These are phyloP conservation scores for Vireo griseus DNA, from an alignment of 2,797 vertebrate species.

Conservation along the genomic window DNA sequence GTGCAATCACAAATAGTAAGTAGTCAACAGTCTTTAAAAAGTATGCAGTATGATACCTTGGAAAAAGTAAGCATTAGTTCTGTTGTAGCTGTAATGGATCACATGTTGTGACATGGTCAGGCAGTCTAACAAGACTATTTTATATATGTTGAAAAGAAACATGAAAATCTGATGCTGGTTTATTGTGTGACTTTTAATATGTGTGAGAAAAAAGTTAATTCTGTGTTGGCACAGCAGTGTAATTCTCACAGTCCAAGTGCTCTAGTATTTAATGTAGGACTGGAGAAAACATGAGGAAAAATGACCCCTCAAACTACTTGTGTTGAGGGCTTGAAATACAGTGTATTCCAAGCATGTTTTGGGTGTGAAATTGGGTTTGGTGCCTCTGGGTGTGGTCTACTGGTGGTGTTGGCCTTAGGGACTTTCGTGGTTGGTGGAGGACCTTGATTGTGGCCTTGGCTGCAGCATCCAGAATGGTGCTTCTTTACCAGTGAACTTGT, in stretches of 20 bases:
- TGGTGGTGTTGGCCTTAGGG: background rate
- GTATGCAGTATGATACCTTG: background rate
- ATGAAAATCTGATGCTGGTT: background rate
- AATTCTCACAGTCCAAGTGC: background rate
- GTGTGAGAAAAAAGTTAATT: background rate
- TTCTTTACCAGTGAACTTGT: background rate
- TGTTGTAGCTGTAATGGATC: background rate
- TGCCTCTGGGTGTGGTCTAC: accelerated
- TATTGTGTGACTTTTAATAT: background rate
- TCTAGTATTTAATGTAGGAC: background rate
- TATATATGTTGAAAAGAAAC: background rate
- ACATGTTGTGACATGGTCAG: background rate
- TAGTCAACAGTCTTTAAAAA: background rate
- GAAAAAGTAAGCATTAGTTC: background rate
- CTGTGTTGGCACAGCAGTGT: accelerated
- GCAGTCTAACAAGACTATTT: background rate
- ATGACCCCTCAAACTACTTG: background rate
- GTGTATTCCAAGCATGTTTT: background rate
- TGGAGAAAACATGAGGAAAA: background rate
- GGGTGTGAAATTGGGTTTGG: background rate
- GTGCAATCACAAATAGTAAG: background rate
- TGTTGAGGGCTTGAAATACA: background rate
- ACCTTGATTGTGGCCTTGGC: background rate
- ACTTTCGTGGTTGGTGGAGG: accelerated
- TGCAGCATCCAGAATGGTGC: background rate